Conservation (phyloP, 2,797 vertebrate genomes). For the Silurus lanzhouensis region DNA sequence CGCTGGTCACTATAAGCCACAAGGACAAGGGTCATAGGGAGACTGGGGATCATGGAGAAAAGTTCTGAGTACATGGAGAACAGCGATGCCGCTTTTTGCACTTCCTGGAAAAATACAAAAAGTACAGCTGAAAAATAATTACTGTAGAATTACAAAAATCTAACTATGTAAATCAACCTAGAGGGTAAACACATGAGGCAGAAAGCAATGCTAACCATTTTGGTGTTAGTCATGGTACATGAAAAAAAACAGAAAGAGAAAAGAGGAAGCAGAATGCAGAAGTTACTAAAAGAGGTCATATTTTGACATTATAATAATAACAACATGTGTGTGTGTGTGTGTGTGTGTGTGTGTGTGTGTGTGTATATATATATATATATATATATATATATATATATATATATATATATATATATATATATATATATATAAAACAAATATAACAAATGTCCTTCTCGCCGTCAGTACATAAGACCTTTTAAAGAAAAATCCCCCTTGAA, state of each 20-base stretch:
- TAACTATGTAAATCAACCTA: background rate
- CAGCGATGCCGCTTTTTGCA: slow-evolving; percentile 85
- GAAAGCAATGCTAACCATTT: background rate
- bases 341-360: no score
- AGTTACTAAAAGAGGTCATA: slow-evolving; percentile 6
- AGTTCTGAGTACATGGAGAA: slow-evolving; percentile 85
- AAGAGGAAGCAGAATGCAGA: slow-evolving; percentile 41
- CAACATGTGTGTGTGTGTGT: no score
- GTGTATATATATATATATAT: no score
- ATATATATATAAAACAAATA: no score
- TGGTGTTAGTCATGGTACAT: background rate
- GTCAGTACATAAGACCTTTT: background rate
- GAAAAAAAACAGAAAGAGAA: background rate
- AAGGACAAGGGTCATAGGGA: slow-evolving; percentile 85
- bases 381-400: no score
- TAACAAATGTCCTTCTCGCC: background rate
- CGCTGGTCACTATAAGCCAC: slow-evolving; percentile 86
- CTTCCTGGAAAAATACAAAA: slow-evolving; percentile 73
- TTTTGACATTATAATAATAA: background rate
- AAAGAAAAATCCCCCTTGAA: background rate
- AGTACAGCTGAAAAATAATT: background rate
- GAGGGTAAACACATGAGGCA: background rate
- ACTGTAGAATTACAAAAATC: background rate
- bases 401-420: no score
- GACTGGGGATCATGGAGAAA: slow-evolving; percentile 80